Percentiles rank a stretch among this genome's conserved stretches.
Evolutionary conservation across 2,113 vertebrate species (phyloP).

Genomic region (Sebastes schlegelii): DNA sequence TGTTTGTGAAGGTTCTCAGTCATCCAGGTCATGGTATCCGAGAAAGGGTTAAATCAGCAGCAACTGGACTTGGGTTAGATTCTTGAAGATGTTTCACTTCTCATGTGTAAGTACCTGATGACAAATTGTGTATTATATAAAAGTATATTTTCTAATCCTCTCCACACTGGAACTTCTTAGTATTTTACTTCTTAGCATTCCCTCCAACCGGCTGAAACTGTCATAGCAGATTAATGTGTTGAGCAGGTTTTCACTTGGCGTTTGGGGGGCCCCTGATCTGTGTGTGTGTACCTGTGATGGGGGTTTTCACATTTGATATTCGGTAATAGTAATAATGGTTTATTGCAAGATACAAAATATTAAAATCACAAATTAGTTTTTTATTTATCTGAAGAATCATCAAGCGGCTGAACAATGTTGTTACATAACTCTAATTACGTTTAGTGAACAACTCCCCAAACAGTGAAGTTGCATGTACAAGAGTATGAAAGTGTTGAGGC

Average conservation of each 20-base stretch:
- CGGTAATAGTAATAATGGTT: not conserved
- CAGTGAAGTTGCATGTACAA: not conserved
- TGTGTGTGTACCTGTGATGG: not conserved
- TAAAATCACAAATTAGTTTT: not conserved
- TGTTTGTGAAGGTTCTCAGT: too few relatives aligned
- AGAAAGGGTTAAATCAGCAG: too few relatives aligned
- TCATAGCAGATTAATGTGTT: conserved; percentile 37
- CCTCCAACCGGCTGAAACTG: conserved; percentile 25
- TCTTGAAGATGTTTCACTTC: too few relatives aligned
- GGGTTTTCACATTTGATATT: conserved; percentile 10
- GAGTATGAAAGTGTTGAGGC: not conserved
- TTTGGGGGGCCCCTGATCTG: conserved; percentile 2
- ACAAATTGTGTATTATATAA: not conserved
- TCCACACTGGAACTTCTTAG: conserved; percentile 3
- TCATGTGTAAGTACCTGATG: too few relatives aligned
- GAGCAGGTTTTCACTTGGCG: conserved; percentile 14
- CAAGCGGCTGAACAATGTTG: not conserved
- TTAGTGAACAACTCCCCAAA: not conserved
- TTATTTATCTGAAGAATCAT: not conserved
- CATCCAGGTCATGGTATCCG: too few relatives aligned
- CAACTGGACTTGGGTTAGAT: too few relatives aligned
- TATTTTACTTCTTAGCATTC: conserved; percentile 12
- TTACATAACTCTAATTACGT: not conserved
- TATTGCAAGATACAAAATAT: not conserved
- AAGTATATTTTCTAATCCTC: conserved; percentile 47